A percentile compares a stretch with the other conserved stretches of the same genome.
Conservation (phyloP, 2,113 vertebrate species). For the Notechis scutatus region DNA sequence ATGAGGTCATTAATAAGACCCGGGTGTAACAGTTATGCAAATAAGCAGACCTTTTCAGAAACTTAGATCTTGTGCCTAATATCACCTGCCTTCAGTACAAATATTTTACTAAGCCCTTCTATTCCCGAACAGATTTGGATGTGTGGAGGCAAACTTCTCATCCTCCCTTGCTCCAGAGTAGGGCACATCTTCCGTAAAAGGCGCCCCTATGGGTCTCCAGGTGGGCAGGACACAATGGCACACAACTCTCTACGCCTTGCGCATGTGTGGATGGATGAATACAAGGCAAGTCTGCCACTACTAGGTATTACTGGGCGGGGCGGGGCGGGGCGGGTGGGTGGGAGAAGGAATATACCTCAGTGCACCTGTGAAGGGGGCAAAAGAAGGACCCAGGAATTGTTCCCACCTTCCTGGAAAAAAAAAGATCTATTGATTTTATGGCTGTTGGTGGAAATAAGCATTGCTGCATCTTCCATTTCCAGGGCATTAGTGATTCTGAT, state of each 20-base stretch:
- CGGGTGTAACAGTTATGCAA: neutral
- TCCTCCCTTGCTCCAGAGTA: slow-evolving; percentile 93
- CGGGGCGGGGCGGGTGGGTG: no score
- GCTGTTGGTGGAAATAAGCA: neutral
- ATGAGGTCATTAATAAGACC: neutral
- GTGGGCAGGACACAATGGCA: slow-evolving; percentile 95
- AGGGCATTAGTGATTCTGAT: neutral
- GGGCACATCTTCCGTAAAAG: slow-evolving; percentile 98
- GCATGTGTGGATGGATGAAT: slow-evolving; percentile 96
- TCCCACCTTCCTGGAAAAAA: neutral
- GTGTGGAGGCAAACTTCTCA: slow-evolving; percentile 91
- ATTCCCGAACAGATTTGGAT: slow-evolving; percentile 87
- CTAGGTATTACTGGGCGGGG: neutral
- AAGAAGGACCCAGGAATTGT: no score
- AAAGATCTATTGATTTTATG: neutral
- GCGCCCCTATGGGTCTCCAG: slow-evolving; percentile 90
- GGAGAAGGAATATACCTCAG: neutral
- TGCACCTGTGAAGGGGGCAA: neutral
- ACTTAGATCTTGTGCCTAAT: neutral
- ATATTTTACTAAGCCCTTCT: neutral
- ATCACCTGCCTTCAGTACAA: neutral
- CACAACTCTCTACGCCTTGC: slow-evolving; percentile 91
- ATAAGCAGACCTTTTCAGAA: neutral
- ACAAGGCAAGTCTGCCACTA: slow-evolving; percentile 76
- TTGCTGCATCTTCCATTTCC: neutral